Conservation (phyloP, 2,113 vertebrate species). For the Cyprinodon variegatus region DNA sequence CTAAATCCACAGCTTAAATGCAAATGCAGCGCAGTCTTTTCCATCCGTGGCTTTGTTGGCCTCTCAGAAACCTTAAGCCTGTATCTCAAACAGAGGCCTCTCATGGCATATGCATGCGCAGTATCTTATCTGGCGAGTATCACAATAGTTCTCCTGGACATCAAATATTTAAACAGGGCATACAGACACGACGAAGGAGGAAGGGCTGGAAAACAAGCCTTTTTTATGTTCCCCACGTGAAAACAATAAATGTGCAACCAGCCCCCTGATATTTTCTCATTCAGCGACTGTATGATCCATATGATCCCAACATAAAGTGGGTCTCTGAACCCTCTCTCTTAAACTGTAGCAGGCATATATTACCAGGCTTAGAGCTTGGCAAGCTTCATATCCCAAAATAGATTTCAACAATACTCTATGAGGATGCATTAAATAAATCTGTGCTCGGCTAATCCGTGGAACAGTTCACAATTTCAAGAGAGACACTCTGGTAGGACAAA, state of each 20-base stretch:
- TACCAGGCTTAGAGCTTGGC: conserved; percentile 85
- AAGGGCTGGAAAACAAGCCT: conserved; percentile 56
- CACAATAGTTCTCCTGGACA: conserved; percentile 77
- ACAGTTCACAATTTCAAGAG: conserved; percentile 81
- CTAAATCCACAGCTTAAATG: conserved; percentile 75
- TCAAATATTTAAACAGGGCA: conserved; percentile 83
- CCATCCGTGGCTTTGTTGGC: conserved; percentile 75
- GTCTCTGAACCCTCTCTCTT: conserved; percentile 82
- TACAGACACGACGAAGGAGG: conserved; percentile 70
- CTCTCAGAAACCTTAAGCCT: conserved; percentile 77
- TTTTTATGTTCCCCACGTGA: conserved; percentile 54
- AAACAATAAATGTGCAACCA: conserved; percentile 75
- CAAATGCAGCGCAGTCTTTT: conserved; percentile 72
- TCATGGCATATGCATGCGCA: conserved; percentile 79
- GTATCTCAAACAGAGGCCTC: conserved; percentile 76
- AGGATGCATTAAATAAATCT: conserved; percentile 89
- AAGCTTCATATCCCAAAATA: conserved; percentile 84
- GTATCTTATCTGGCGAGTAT: conserved; percentile 79
- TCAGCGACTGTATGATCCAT: conserved; percentile 78
- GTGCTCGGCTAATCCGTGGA: conserved; percentile 82
- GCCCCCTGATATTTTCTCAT: conserved; percentile 76
- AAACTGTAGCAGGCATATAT: conserved; percentile 87
- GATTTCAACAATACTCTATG: conserved; percentile 84
- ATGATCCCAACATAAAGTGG: conserved; percentile 81
- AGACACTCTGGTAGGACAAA: conserved; percentile 82